These are phyloP conservation scores for Oligia fasciuncula DNA, from an alignment of 2,888 invertebrate genomes.

Conservation along the genomic window DNA sequence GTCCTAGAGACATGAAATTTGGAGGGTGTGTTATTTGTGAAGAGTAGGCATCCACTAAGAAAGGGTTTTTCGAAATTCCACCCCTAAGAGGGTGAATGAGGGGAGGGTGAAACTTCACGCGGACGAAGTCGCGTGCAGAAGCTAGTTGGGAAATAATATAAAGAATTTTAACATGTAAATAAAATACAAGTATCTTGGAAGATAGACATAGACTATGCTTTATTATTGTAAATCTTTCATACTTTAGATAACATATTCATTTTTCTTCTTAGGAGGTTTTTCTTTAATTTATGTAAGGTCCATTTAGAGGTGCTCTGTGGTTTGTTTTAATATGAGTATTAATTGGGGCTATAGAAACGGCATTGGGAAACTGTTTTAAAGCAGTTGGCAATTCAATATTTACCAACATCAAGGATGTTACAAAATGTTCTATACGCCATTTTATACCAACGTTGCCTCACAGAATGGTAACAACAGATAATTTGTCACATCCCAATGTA, in stretches of 20 bases:
- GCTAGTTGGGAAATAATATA: background rate
- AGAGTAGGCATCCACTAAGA: no score
- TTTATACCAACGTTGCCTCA: conserved; percentile 27
- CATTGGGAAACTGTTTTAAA: conserved; percentile 12
- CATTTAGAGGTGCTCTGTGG: background rate
- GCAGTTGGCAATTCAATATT: conserved; percentile 15
- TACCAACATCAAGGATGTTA: conserved; percentile 29
- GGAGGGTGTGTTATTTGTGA: no score
- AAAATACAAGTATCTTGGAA: background rate
- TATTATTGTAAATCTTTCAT: background rate
- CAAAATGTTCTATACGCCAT: conserved; percentile 26
- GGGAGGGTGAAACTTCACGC: no score
- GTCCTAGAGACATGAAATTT: no score
- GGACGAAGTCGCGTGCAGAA: no score
- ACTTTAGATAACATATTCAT: background rate
- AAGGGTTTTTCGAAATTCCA: no score
- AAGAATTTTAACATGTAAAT: background rate
- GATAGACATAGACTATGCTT: background rate
- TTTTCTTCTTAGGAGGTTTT: background rate
- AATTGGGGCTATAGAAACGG: background rate
- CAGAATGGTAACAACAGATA: conserved; percentile 41
- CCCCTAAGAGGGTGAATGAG: no score
- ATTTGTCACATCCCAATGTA: conserved; percentile 57
- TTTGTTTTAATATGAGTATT: background rate
- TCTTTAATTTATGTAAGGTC: background rate